These are phyloP conservation scores for Daubentonia madagascariensis DNA, from an alignment of 2,113 vertebrate genomes.

Conservation along the genomic window DNA sequence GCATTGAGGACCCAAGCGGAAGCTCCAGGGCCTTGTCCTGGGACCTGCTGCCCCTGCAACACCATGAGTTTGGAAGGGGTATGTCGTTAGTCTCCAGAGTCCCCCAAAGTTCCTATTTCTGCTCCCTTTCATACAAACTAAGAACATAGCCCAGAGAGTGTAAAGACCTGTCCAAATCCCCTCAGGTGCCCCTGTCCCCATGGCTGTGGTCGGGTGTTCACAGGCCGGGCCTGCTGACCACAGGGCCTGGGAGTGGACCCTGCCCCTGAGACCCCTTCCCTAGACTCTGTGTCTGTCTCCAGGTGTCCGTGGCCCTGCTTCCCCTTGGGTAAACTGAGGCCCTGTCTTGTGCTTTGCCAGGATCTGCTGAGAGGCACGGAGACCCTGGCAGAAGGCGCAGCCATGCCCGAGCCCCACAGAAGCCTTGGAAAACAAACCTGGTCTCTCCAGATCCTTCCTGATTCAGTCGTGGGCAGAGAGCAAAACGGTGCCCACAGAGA, in stretches of 20 bases:
- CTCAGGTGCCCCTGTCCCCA: too few species aligned
- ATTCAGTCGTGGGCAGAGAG: rapidly evolving
- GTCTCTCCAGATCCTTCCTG: not conserved
- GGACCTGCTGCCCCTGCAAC: not conserved
- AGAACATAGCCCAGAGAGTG: not conserved
- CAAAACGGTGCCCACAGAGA: rapidly evolving
- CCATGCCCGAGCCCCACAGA: not conserved
- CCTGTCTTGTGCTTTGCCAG: not conserved
- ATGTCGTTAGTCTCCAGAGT: not conserved
- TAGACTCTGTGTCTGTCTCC: not conserved
- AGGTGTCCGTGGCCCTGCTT: not conserved
- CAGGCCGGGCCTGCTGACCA: rapidly evolving
- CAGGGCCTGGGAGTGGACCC: not conserved
- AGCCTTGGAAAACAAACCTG: not conserved
- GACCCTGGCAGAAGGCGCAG: rapidly evolving
- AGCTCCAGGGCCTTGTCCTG: not conserved
- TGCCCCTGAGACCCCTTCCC: not conserved
- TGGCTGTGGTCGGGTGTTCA: rapidly evolving
- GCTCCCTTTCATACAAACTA: not conserved
- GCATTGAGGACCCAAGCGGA: rapidly evolving
- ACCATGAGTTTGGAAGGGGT: too few species aligned
- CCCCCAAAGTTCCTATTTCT: not conserved
- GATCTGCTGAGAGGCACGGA: not conserved
- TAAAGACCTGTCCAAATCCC: rapidly evolving
- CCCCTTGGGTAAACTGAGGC: not conserved